These are phyloP conservation scores for Pogonocichla stellata DNA, from an alignment of 2,113 vertebrate species.

Conservation along the genomic window DNA sequence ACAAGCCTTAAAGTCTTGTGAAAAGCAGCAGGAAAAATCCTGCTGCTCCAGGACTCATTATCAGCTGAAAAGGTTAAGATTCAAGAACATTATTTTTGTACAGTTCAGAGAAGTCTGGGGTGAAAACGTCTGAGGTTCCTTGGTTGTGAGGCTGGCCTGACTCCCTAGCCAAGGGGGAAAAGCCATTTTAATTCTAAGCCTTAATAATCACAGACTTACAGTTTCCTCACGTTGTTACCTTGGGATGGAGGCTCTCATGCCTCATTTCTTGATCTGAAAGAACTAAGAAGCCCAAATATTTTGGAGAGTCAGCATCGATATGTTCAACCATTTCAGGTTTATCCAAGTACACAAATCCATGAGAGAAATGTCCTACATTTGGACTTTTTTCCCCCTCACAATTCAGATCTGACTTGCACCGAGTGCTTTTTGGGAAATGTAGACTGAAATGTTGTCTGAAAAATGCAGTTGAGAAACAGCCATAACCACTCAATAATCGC, in stretches of 20 bases:
- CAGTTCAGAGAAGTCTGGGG: neutral
- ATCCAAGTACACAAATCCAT: neutral
- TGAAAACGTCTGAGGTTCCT: neutral
- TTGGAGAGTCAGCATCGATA: fast-evolving
- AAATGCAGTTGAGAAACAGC: constrained; percentile 44
- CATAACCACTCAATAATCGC: constrained; percentile 48
- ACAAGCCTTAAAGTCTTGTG: neutral
- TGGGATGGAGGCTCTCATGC: neutral
- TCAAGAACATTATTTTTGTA: neutral
- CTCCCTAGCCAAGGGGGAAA: neutral
- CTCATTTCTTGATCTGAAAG: neutral
- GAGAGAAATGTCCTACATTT: neutral
- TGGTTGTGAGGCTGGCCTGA: neutral
- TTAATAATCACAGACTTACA: neutral
- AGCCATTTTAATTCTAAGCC: neutral
- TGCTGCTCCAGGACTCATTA: constrained; percentile 28
- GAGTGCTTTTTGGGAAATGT: neutral
- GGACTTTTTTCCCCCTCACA: neutral
- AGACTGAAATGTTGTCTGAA: constrained; percentile 30
- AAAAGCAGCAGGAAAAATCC: constrained; percentile 29
- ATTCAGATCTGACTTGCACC: neutral
- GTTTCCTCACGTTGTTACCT: neutral
- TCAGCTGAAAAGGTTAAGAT: constrained; percentile 35
- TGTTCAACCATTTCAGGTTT: neutral
- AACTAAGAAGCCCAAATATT: neutral